These are phyloP conservation scores for Drosophila falleni DNA, from an alignment of 2,888 invertebrate species.

Conservation along the genomic window DNA sequence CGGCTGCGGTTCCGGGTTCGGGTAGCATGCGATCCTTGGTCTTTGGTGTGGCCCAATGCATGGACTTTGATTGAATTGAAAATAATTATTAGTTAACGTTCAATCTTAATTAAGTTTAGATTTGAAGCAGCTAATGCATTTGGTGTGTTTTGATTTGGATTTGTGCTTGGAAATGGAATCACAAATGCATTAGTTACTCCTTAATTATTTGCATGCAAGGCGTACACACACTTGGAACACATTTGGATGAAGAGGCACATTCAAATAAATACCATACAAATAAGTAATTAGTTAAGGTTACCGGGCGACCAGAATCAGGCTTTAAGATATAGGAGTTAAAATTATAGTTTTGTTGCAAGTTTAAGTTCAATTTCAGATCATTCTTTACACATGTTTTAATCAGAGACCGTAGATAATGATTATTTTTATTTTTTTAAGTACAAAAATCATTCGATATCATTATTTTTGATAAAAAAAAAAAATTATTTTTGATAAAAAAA, in stretches of 20 bases:
- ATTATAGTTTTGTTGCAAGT: constrained; percentile 26
- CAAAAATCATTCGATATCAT: too few species aligned
- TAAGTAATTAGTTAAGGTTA: constrained; percentile 40
- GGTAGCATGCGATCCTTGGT: constrained; percentile 95
- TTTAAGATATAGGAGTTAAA: constrained; percentile 44
- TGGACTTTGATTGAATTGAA: constrained; percentile 88
- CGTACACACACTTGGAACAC: constrained; percentile 44
- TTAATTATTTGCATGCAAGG: constrained; percentile 48
- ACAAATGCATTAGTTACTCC: constrained; percentile 48
- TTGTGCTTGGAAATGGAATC: constrained; percentile 21
- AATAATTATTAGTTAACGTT: constrained; percentile 34
- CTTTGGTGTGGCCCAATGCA: constrained; percentile 97
- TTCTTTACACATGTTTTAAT: constrained; percentile 8
- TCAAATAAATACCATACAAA: constrained; percentile 43
- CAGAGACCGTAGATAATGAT: too few species aligned
- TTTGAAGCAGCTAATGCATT: constrained; percentile 45
- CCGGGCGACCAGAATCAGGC: constrained; percentile 50
- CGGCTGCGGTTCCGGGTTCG: constrained; percentile 85
- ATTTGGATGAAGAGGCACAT: constrained; percentile 74
- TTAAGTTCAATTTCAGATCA: constrained; percentile 7
- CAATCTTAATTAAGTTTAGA: not conserved
- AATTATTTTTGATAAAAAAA: too few species aligned
- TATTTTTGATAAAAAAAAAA: too few species aligned
- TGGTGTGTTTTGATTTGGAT: constrained; percentile 11
- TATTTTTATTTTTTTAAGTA: too few species aligned